A percentile compares a stretch with the other conserved stretches of the same genome.
Conservation (phyloP, 2,888 invertebrate genomes). For the Furcula furcula region DNA sequence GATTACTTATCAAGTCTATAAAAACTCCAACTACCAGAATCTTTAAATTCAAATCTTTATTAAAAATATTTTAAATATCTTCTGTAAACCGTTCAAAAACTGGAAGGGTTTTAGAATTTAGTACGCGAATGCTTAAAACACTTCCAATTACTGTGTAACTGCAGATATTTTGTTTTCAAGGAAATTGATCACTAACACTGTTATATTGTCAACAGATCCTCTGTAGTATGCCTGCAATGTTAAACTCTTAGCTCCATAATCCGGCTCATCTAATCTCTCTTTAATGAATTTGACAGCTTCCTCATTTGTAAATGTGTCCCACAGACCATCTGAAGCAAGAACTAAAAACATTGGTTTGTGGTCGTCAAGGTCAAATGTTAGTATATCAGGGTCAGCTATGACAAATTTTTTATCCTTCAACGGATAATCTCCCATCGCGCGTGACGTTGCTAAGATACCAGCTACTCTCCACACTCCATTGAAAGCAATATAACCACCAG, state of each 20-base stretch:
- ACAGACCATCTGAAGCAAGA: conserved; percentile 96
- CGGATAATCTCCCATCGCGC: conserved; percentile 97
- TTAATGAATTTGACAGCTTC: conserved; percentile 95
- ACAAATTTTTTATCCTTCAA: conserved; percentile 96
- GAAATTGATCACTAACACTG: conserved; percentile 94
- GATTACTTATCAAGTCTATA: conserved; percentile 12
- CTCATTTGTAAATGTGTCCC: conserved; percentile 98
- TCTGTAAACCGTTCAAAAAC: conserved; percentile 18
- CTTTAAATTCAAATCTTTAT: background rate
- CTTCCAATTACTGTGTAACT: conserved; percentile 32
- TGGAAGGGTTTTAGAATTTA: conserved; percentile 19
- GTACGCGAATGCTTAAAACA: conserved; percentile 10
- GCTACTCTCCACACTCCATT: conserved; percentile 98
- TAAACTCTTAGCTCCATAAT: conserved; percentile 95
- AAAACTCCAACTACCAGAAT: conserved; percentile 14
- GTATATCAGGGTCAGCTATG: conserved; percentile 97
- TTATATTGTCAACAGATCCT: conserved; percentile 97
- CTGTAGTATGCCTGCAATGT: conserved; percentile 94
- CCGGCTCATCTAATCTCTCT: conserved; percentile 91
- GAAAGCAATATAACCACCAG: conserved; percentile 97
- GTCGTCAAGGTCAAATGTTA: conserved; percentile 93
- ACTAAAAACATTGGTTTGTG: conserved; percentile 94
- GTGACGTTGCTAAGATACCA: conserved; percentile 95
- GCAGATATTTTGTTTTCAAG: conserved; percentile 71
- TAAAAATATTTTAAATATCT: conserved; percentile 6